Base-by-base conservation (phyloP, 2,113 vertebrate species). In the Atlantisia rogersi region DNA sequence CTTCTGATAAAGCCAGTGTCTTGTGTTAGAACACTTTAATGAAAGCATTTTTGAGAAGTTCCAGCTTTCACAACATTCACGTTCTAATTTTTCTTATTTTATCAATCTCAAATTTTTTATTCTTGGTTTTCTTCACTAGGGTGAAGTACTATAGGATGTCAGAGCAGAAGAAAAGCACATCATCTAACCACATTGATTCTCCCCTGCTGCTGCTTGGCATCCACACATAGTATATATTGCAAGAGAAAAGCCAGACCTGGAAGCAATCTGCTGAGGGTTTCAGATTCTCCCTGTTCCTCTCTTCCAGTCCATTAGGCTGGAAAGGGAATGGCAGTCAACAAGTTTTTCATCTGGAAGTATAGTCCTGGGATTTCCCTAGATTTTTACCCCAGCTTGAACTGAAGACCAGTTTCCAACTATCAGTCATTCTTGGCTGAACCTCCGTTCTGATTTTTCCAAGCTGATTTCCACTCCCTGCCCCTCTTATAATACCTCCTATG, bases 171-270 rank as follows among this genome's bases (percentile, higher is more conserved):
- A 86, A 89, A 81, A 62, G 62, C 83, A 64, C 69, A 84, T 60
- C 10, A 29, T 92, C 77, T 64, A 94, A 86, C 83, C 26, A 46
- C 69, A 90, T 52, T 84, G 69, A 86, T 86, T 89, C 44, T 96
- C 95, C 86, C 95, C 95, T 95, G 95, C 95, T 96, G 95, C 83
- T 96, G 77, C 83, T 91, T 96, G 93, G 93, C 96, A 95, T 91
- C 62, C 74, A 53, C 39, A 71, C 48, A 48, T 58, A 64, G 68
- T 87, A 56, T 46, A 16, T 32, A 75, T 25, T 84, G 88, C 86
- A 91, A 91, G 83, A 95, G 86, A 84, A 89, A 94, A 92, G 58
- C 89, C 91, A 95, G 93, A 92, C 89, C 93, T 94, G 89, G 93
- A 94, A 95, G 48, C 65, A 95, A 91, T 96, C 69, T 97, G 94